Conservation (phyloP, 64 coral and sea anemone species). For the Astreopora myriophthalma region DNA sequence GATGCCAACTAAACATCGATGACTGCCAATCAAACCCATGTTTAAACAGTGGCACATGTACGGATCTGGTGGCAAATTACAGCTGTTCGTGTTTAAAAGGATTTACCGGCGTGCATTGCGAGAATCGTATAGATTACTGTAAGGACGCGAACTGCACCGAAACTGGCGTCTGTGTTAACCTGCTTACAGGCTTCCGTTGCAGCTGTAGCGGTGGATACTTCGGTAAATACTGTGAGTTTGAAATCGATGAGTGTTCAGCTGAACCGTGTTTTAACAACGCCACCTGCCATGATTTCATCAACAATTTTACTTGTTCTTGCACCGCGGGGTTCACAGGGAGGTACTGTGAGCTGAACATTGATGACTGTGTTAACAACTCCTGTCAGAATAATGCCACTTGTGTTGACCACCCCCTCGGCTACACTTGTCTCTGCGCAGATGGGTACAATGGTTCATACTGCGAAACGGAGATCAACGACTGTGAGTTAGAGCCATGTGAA, state of each 20-base stretch:
- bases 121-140: slow-evolving; percentile 43
- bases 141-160: slow-evolving; percentile 3
- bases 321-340: slow-evolving; percentile 35
- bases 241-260: slow-evolving; percentile 35
- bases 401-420: neutral
- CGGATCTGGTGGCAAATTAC: slow-evolving; percentile 46
- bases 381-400: slow-evolving; percentile 42
- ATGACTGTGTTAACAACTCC: slow-evolving; percentile 26
- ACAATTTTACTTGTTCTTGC: slow-evolving; percentile 40
- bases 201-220: slow-evolving; percentile 16
- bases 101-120: slow-evolving; percentile 43
- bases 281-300: slow-evolving; percentile 24
- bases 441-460: slow-evolving; percentile 50
- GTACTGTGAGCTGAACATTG: slow-evolving; percentile 43
- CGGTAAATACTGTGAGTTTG: slow-evolving; percentile 32
- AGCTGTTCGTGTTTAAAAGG: slow-evolving; percentile 46
- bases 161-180: slow-evolving; percentile 39
- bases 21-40: slow-evolving; percentile 56
- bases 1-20: slow-evolving; percentile 65
- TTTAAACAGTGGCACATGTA: slow-evolving; percentile 61
- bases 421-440: slow-evolving; percentile 12
- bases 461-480: slow-evolving; percentile 52
- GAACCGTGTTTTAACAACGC: slow-evolving; percentile 24
- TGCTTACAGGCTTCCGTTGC: slow-evolving; percentile 11
- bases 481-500: neutral